Evolutionary conservation across 2,797 vertebrate species (phyloP), one percentile per base, ranked within the genome.

Genomic region (Bryconaethiops microstoma): DNA sequence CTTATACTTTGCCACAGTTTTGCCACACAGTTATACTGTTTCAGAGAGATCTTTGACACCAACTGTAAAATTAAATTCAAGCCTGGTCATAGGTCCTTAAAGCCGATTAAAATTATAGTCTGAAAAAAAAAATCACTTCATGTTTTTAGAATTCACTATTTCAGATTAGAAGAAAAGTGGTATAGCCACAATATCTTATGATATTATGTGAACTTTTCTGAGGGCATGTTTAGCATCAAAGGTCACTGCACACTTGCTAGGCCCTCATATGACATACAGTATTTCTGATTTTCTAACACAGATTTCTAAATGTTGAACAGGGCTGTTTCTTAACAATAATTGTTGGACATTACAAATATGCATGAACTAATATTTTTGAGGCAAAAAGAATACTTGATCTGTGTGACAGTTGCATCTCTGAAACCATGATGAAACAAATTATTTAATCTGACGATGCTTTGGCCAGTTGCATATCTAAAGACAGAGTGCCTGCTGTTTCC

Each of bases 401-500:
- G 12, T 40, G n/a, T 75, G 54, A 59, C 71, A 74, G 42, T 35
- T 50, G 39, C 42, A 62, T 76, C 25, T n/a, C 13, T 57, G 54
- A 29, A 63, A 1, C 17, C 9, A 42, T 82, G 84, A 78, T 64
- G 65, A 83, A 82, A 87, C 86, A 78, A 67, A 79, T 78, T 77
- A 42, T 80, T 75, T 72, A 68, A 79, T 79, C 77, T 52, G n/a
- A 40, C 64, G 70, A 76, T 63, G 55, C 76, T 76, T 83, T 76
- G 59, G 59, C 74, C 55, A 65, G 82, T 78, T 86, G 79, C 76
- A 70, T 87, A 82, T 83, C 78, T 70, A 55, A 60, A 62, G 73
- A 76, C 74, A 82, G 19, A 13, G 23, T 55, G 74, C 64, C 52
- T n/a, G 4, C 62, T 54, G 60, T 62, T 55, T 70, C 68, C 35